Conservation (phyloP, 1,140 invertebrate species). For the Antheraea pernyi region DNA sequence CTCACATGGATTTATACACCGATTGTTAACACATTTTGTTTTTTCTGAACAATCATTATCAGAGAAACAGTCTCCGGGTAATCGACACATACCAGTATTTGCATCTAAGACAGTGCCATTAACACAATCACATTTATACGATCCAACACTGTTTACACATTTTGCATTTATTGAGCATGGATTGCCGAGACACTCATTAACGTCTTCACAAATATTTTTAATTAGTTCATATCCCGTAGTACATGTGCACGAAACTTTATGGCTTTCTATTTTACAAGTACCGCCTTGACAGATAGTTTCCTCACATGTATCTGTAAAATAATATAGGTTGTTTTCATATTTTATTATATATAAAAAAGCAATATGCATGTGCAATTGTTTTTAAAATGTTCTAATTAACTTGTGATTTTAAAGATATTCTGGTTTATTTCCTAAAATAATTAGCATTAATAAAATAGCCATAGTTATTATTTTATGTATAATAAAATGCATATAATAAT, state of each 20-base stretch:
- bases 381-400: too few relatives aligned
- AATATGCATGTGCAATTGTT: too few relatives aligned
- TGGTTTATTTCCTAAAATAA: too few relatives aligned
- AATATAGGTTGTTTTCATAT: slow-evolving; percentile 14
- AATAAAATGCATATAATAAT: not conserved
- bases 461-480: too few relatives aligned
- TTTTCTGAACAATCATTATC: slow-evolving; percentile 89
- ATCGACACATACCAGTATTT: slow-evolving; percentile 82
- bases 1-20: slow-evolving; percentile 91
- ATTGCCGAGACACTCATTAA: slow-evolving; percentile 88
- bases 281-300: slow-evolving; percentile 86
- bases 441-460: too few relatives aligned
- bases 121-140: slow-evolving; percentile 87
- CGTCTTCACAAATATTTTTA: slow-evolving; percentile 87
- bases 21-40: slow-evolving; percentile 87
- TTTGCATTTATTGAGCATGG: slow-evolving; percentile 89
- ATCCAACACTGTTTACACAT: slow-evolving; percentile 89
- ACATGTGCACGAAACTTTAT: slow-evolving; percentile 87
- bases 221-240: slow-evolving; percentile 85
- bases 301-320: slow-evolving; percentile 86
- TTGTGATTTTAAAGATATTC: too few relatives aligned
- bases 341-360: not conserved
- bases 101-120: slow-evolving; percentile 91
- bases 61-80: slow-evolving; percentile 89
- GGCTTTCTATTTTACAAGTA: slow-evolving; percentile 84